These are phyloP conservation scores for Ectemnius cavifrons DNA, from an alignment of 2,888 invertebrate species.

Conservation along the genomic window DNA sequence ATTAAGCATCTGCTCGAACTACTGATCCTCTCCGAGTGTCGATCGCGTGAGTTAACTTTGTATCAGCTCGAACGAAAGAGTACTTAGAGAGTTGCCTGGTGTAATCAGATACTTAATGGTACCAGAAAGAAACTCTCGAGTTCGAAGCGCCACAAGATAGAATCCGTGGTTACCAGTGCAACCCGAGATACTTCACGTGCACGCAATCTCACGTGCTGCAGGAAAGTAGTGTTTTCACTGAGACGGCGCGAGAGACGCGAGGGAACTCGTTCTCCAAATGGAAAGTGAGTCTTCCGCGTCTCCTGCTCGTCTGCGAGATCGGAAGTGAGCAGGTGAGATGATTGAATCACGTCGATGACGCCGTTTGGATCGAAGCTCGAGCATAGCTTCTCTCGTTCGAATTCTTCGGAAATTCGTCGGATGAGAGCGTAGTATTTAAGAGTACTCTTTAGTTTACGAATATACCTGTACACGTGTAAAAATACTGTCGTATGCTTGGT, in stretches of 20 bases:
- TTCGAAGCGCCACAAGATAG: neutral
- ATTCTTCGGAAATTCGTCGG: constrained; percentile 27
- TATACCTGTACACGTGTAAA: constrained; percentile 50
- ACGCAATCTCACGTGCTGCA: constrained; percentile 39
- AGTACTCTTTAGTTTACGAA: constrained; percentile 30
- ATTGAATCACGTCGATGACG: constrained; percentile 17
- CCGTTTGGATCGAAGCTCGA: constrained; percentile 26
- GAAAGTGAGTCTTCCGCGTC: constrained; percentile 18
- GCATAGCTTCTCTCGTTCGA: constrained; percentile 18
- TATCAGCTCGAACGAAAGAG: constrained; percentile 17
- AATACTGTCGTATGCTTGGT: constrained; percentile 34
- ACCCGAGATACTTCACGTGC: constrained; percentile 29
- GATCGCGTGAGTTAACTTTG: constrained; percentile 6
- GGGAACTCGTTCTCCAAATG: constrained; percentile 14
- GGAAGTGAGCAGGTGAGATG: neutral
- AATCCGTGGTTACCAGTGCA: constrained; percentile 14
- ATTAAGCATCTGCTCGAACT: neutral
- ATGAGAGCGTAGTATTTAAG: constrained; percentile 34
- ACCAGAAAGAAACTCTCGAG: too few species aligned
- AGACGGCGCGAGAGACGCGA: neutral
- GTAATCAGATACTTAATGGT: neutral
- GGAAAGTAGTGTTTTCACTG: constrained; percentile 8
- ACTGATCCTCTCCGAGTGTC: constrained; percentile 1
- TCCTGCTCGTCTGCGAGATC: neutral
- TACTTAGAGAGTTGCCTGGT: constrained; percentile 6